Evolutionary conservation across 2,888 invertebrate genomes (phyloP), one percentile per base, ranked within the genome.

Genomic region (Cephus spinipes): DNA sequence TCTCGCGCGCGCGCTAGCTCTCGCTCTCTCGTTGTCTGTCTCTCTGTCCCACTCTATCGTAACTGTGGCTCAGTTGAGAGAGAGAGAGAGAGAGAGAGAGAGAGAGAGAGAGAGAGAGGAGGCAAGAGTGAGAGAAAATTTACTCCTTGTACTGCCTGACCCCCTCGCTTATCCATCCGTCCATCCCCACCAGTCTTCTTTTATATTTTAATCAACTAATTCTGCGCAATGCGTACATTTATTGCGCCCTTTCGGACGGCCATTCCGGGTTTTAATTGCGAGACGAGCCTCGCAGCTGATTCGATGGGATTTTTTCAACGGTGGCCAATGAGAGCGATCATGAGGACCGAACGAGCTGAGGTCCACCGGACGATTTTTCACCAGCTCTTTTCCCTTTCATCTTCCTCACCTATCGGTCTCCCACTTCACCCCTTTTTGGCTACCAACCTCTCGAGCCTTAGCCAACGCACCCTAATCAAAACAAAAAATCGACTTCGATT

Each of bases 191-290:
- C 85, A 84, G 83, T 85, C 90, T 89, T 89, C 90, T 90, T 90
- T 91, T 90, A 91, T 91, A 90, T 91, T 91, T 91, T 91, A 90
- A 91, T 91, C 91, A 91, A 91, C 90, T 91, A 91, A 91, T 90
- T 90, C 91, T 90, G 90, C 90, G 89, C 90, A 89, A 88, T 90
- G 90, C 90, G 90, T 90, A 90, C 90, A 89, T 90, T 90, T 89
- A 89, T 89, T 87, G 85, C 88, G 88, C 88, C 88, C 87, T 88
- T 88, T 87, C 86, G 78, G 78, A n/a, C 69, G 69, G 69, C 88
- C 88, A 86, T 88, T 87, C 85, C 86, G 87, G 85, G 87, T 87
- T 89, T 89, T 89, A 89, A 89, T 90, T 90, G 89, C 90, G 89
- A 89, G 85, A 82, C 86, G 85, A 83, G 81, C 89, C 88, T 88